A percentile compares a stretch with the other conserved stretches of the same genome.
Evolutionary conservation across 2,888 invertebrate species (phyloP).

Genomic region (Lymantria monacha): DNA sequence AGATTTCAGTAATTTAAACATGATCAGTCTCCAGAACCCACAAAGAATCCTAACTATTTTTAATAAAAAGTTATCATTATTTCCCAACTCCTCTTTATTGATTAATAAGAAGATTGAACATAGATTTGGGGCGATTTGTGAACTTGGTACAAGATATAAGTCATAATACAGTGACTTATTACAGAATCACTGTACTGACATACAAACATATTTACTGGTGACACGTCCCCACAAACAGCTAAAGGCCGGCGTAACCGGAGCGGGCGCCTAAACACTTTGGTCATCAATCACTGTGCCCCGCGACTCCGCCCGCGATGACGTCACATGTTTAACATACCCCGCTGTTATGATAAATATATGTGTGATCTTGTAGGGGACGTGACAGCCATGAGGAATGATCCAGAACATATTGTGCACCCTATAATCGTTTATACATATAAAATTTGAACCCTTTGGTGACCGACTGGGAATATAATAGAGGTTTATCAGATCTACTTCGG

Average conservation of each 20-base stretch:
- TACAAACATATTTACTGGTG: background rate
- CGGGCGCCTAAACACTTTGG: constrained; percentile 34
- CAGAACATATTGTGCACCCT: constrained; percentile 11
- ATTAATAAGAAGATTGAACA: no score
- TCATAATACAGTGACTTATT: background rate
- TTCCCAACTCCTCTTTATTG: no score
- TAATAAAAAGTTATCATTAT: no score
- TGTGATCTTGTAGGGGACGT: background rate
- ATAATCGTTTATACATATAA: no score
- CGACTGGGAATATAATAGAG: no score
- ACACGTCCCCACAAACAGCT: background rate
- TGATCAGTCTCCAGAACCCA: no score
- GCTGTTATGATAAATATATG: constrained; percentile 12
- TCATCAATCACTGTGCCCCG: constrained; percentile 39
- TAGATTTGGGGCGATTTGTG: no score
- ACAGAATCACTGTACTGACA: background rate
- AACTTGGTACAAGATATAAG: no score
- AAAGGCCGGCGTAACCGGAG: constrained; percentile 32
- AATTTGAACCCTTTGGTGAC: no score
- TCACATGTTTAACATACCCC: constrained; percentile 12
- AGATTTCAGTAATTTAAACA: no score
- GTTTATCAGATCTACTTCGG: background rate
- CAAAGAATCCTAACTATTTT: no score
- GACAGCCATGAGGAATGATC: constrained; percentile 6
- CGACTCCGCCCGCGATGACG: constrained; percentile 6